These are phyloP conservation scores for Taenioides sp. DNA, from an alignment of 2,797 vertebrate species.

Conservation along the genomic window DNA sequence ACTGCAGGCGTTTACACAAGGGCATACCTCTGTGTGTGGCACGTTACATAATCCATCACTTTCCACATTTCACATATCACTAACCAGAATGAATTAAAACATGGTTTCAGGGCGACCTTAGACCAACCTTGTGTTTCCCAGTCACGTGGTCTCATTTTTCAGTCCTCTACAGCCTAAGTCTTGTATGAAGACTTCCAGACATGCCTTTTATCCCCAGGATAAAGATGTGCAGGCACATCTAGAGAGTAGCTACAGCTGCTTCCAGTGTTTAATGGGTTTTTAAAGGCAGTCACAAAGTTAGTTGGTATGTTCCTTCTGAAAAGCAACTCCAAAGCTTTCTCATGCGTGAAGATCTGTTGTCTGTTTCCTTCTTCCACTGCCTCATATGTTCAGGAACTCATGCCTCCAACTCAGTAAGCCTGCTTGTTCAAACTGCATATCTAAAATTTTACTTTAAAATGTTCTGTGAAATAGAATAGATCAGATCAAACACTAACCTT, in stretches of 20 bases:
- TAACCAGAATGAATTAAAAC: conserved; percentile 10
- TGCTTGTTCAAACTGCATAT: conserved; percentile 39
- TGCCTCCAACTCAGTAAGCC: conserved; percentile 38
- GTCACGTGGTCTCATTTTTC: conserved; percentile 28
- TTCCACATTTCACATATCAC: conserved; percentile 23
- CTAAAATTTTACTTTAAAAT: conserved; percentile 17
- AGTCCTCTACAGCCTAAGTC: conserved; percentile 12
- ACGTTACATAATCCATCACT: conserved; percentile 29
- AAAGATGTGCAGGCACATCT: conserved; percentile 58
- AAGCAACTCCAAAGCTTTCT: conserved; percentile 61
- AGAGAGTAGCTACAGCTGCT: conserved; percentile 46
- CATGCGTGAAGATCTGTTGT: conserved; percentile 56
- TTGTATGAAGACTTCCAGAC: conserved; percentile 38
- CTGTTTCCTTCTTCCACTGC: conserved; percentile 27
- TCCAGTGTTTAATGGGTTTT: conserved; percentile 69
- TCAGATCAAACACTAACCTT: too few relatives aligned
- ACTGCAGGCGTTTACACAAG: conserved; percentile 26
- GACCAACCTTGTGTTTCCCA: conserved; percentile 18
- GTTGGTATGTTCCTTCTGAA: conserved; percentile 58
- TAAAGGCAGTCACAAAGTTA: conserved; percentile 50
- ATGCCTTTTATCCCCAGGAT: conserved; percentile 50
- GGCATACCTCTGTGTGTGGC: conserved; percentile 10
- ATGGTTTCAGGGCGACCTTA: conserved; percentile 25
- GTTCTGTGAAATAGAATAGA: background rate
- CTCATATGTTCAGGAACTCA: conserved; percentile 52